A percentile compares a stretch with the other conserved stretches of the same genome.
Evolutionary conservation across 2,888 invertebrate genomes (phyloP).

Genomic region (Leucophenga maculata): DNA sequence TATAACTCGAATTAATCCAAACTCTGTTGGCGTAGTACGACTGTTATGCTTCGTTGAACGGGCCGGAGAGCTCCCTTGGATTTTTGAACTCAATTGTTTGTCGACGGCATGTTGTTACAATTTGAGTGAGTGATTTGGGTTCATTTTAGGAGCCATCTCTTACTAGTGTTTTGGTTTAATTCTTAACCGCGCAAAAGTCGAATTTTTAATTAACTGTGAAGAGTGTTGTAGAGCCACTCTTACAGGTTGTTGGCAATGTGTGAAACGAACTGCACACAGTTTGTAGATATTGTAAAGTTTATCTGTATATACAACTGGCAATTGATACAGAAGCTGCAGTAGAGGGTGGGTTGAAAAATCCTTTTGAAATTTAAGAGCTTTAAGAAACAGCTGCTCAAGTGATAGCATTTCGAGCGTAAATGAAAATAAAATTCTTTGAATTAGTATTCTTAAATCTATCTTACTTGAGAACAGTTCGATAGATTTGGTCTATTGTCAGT

Average conservation of each 20-base stretch:
- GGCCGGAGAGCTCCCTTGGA: neutral
- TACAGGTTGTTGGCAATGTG: neutral
- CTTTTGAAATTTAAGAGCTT: no score
- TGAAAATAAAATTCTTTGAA: no score
- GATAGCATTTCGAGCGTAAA: no score
- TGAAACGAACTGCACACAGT: neutral
- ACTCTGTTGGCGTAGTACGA: neutral
- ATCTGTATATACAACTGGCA: no score
- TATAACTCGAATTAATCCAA: conserved; percentile 3
- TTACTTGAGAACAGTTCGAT: no score
- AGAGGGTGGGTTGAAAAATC: no score
- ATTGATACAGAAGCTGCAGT: no score
- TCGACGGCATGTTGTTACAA: conserved; percentile 2
- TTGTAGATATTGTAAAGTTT: no score
- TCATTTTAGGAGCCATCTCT: neutral
- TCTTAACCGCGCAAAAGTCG: neutral
- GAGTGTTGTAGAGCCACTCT: neutral
- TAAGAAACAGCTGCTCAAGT: no score
- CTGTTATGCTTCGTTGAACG: conserved; percentile 1
- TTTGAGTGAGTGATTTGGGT: conserved; percentile 19
- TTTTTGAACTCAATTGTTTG: conserved; percentile 4
- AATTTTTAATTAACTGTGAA: conserved; percentile 18
- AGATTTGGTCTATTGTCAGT: no score
- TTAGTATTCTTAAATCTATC: no score
- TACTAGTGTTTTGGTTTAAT: neutral